These are phyloP conservation scores for Parotia lawesii DNA, from an alignment of 2,113 vertebrate species.

Conservation along the genomic window DNA sequence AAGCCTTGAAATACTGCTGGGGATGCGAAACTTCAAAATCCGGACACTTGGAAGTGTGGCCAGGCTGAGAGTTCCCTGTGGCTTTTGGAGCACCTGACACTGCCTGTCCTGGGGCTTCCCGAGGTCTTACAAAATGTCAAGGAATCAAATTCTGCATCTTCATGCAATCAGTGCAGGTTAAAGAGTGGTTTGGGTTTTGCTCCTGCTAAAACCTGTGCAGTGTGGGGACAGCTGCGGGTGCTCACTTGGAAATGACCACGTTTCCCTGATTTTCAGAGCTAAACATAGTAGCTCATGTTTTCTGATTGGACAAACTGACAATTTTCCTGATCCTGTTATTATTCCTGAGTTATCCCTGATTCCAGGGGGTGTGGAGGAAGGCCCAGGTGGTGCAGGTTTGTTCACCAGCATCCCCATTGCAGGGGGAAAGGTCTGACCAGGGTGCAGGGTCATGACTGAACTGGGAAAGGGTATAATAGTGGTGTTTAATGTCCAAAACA, in stretches of 20 bases:
- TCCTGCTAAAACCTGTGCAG: rapidly evolving
- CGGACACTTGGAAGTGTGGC: neutral
- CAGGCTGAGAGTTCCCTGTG: neutral
- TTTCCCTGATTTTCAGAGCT: rapidly evolving
- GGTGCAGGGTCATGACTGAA: neutral
- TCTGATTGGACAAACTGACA: neutral
- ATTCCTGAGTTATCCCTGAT: too few relatives aligned
- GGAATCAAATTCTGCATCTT: neutral
- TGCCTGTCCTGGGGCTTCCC: neutral
- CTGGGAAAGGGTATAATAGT: neutral
- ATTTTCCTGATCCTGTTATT: rapidly evolving
- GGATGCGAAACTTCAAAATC: neutral
- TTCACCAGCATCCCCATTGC: neutral
- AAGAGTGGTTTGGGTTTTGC: neutral
- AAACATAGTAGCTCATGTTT: rapidly evolving
- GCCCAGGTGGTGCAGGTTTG: neutral
- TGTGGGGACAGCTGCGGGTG: neutral
- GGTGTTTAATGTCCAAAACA: neutral
- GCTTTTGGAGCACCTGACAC: neutral
- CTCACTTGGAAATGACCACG: rapidly evolving
- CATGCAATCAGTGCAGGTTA: neutral
- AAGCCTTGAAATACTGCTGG: slow-evolving; percentile 1
- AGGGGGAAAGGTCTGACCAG: neutral
- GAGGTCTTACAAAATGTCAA: neutral
- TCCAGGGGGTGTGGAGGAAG: neutral